A percentile compares a stretch with the other conserved stretches of the same genome.
Conservation (phyloP, 2,797 vertebrate species). For the Centroberyx gerrardi region DNA sequence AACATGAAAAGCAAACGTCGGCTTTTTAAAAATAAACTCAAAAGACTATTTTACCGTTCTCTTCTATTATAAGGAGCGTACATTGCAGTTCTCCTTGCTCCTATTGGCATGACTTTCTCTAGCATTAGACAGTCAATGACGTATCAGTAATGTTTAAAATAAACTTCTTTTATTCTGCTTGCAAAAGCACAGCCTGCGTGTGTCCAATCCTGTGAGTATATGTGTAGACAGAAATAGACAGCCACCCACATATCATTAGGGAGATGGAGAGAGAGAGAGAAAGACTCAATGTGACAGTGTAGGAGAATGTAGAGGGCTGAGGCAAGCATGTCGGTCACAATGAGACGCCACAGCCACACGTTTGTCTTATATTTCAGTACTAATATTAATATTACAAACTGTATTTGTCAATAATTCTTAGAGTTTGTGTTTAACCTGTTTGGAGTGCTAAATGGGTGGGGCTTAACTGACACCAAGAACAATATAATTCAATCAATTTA, state of each 20-base stretch:
- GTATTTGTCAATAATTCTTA: not conserved
- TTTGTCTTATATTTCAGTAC: slow-evolving; percentile 20
- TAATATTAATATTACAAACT: not conserved
- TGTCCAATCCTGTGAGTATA: slow-evolving; percentile 75
- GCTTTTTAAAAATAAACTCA: slow-evolving; percentile 36
- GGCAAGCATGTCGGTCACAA: slow-evolving; percentile 70
- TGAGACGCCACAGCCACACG: slow-evolving; percentile 51
- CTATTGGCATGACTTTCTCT: slow-evolving; percentile 70
- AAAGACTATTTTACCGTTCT: slow-evolving; percentile 8
- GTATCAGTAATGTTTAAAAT: slow-evolving; percentile 72
- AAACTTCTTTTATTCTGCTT: slow-evolving; percentile 69
- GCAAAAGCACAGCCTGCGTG: slow-evolving; percentile 63
- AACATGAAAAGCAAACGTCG: slow-evolving; percentile 20
- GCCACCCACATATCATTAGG: slow-evolving; percentile 87
- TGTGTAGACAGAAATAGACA: slow-evolving; percentile 86
- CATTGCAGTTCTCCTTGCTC: slow-evolving; percentile 48
- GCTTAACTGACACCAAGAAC: slow-evolving; percentile 52
- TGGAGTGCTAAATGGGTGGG: not conserved
- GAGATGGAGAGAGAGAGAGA: slow-evolving; percentile 77
- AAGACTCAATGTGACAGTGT: slow-evolving; percentile 71
- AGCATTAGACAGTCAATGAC: slow-evolving; percentile 73
- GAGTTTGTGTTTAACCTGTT: slow-evolving; percentile 16
- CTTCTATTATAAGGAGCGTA: slow-evolving; percentile 42
- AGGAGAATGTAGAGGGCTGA: slow-evolving; percentile 67
- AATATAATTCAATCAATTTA: slow-evolving; percentile 49